Evolutionary conservation across 2,113 vertebrate genomes (phyloP).

Genomic region (human (Homo sapiens)): DNA sequence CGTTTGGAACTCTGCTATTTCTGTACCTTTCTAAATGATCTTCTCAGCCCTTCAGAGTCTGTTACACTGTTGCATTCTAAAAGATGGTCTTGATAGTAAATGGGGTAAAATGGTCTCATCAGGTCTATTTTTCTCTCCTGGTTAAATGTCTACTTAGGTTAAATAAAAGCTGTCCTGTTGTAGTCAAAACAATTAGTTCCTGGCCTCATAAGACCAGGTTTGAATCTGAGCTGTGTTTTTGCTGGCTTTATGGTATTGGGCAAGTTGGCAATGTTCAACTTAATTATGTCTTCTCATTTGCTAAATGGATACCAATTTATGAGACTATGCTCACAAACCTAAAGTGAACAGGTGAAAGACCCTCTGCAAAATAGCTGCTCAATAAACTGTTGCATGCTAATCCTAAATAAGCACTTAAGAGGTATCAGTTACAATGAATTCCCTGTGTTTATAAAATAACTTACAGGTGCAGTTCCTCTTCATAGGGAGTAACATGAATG

Average conservation of each 20-base stretch:
- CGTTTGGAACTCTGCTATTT: background rate
- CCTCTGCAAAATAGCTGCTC: background rate
- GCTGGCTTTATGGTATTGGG: background rate
- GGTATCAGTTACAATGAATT: fast-evolving
- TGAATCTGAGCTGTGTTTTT: background rate
- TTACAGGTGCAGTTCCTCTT: fast-evolving
- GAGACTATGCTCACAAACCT: background rate
- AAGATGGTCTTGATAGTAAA: background rate
- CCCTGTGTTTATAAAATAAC: background rate
- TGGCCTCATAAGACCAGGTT: background rate
- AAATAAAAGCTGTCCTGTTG: background rate
- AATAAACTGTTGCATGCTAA: background rate
- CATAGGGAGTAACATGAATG: background rate
- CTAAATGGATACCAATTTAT: background rate
- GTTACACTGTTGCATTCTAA: background rate
- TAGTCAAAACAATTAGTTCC: background rate
- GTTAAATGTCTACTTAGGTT: background rate
- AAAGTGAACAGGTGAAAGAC: background rate
- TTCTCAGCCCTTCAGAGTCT: background rate
- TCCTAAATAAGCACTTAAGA: background rate
- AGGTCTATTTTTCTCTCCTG: background rate
- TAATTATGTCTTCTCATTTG: background rate
- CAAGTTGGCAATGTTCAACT: background rate
- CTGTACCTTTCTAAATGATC: background rate
- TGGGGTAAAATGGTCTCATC: background rate